These are phyloP conservation scores for Myotis brandtii DNA, from an alignment of 2,113 vertebrate species.

Conservation along the genomic window DNA sequence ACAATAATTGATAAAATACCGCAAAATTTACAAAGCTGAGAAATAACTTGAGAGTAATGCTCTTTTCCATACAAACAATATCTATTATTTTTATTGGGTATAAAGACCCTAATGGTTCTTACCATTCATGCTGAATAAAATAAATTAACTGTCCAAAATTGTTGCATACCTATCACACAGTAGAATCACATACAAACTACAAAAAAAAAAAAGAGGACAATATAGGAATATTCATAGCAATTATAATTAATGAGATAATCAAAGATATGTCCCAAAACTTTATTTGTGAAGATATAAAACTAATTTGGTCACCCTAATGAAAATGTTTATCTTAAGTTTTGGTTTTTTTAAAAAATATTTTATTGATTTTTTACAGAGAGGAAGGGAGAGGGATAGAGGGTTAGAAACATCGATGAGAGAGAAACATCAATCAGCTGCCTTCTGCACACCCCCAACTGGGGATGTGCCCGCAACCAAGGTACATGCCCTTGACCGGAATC, in stretches of 20 bases:
- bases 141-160: not conserved
- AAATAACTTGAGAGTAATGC: not conserved
- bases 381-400: no score
- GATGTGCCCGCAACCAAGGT: no score
- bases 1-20: not conserved
- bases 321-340: not conserved
- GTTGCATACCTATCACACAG: not conserved
- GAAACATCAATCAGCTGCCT: no score
- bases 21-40: not conserved
- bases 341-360: no score
- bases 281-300: slow-evolving; percentile 11
- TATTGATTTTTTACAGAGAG: no score
- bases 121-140: not conserved
- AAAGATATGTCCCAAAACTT: not conserved
- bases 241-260: not conserved
- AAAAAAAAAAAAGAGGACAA: not conserved
- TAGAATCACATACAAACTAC: not conserved
- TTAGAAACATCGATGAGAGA: no score
- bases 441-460: no score
- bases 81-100: not conserved
- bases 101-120: not conserved
- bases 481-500: no score
- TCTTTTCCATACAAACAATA: not conserved
- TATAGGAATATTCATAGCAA: not conserved
- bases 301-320: not conserved